Evolutionary conservation across 2,113 vertebrate species (phyloP), one percentile per base, ranked within the genome.

Genomic region (Tetraodon nigroviridis): DNA sequence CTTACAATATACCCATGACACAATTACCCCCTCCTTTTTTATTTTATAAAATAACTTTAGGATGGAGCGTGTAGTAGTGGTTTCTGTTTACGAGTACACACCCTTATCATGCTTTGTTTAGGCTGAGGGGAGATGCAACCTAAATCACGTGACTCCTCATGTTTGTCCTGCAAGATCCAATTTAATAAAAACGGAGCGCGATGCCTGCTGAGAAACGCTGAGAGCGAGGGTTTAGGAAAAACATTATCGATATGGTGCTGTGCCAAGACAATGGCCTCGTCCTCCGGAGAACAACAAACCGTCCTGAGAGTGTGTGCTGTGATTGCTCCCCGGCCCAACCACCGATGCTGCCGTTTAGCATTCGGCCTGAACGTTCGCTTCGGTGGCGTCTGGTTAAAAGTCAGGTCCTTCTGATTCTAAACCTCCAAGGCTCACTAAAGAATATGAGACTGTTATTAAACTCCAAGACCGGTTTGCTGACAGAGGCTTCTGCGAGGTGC

Each of bases 1-100:
- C 90, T 91, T 92, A 93, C 92, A 61, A 92, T 94, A 93, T 94
- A 84, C 77, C 92, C 91, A 91, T 88, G 92, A 93, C 92, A 93
- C 88, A 93, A 85, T 93, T 92, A 92, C n/a, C n/a, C n/a, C n/a
- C 5, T 79, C 48, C 69, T 58, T 74, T 49, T 79, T 51, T 69
- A 53, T 74, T 49, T 2, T 13, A 77, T 20, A 66, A 74, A 69
- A 75, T 27, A 47, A 58, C 53, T 17, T 73, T 72, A 52, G 51
- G 61, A 18, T 61, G 44, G 81, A 74, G 66, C 71, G 67, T 71
- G 20, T 13, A 46, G 24, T 52, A 76, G 55, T 46, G 29, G 24
- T 72, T 48, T 41, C 1, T 8, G 21, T 48, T 10, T 60, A 66
- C 71, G 54, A 57, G 70, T 41, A 20, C 58, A 58, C 3, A 1